These are phyloP conservation scores for Melipona beecheii DNA, from an alignment of 2,888 invertebrate genomes.

Conservation along the genomic window DNA sequence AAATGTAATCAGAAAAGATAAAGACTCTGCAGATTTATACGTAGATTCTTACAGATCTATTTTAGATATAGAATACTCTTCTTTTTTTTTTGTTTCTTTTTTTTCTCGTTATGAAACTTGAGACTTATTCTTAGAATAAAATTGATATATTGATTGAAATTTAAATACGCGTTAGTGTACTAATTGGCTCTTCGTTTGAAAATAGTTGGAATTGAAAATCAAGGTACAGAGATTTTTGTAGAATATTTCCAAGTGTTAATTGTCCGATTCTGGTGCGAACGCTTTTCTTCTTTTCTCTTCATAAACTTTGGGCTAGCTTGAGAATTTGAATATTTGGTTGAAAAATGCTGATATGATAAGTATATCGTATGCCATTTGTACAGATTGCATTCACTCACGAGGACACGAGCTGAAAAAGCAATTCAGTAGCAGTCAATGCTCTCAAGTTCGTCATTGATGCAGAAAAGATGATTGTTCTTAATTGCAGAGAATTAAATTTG, in stretches of 20 bases:
- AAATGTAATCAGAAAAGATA: not conserved
- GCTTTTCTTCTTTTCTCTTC: too few relatives aligned
- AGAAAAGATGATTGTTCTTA: not conserved
- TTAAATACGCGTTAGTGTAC: not conserved
- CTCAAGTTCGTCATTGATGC: conserved; percentile 11
- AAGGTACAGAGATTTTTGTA: not conserved
- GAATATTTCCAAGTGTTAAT: not conserved
- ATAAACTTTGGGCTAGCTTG: too few relatives aligned
- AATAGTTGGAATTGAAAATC: not conserved
- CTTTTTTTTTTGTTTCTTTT: too few relatives aligned
- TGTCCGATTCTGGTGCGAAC: too few relatives aligned
- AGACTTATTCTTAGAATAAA: not conserved
- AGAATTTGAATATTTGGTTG: not conserved
- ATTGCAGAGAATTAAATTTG: not conserved
- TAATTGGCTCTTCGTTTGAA: not conserved
- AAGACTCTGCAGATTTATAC: too few relatives aligned
- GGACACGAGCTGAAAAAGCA: conserved; percentile 60
- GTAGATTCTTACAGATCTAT: not conserved
- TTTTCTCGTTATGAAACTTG: not conserved
- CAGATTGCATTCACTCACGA: conserved; percentile 44
- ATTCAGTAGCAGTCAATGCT: conserved; percentile 19
- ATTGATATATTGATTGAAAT: not conserved
- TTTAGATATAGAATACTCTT: too few relatives aligned
- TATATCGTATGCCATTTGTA: conserved; percentile 30
- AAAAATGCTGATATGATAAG: conserved; percentile 23